Evolutionary conservation across 2,888 invertebrate genomes (phyloP).

Genomic region (Drosophila buzzatii): DNA sequence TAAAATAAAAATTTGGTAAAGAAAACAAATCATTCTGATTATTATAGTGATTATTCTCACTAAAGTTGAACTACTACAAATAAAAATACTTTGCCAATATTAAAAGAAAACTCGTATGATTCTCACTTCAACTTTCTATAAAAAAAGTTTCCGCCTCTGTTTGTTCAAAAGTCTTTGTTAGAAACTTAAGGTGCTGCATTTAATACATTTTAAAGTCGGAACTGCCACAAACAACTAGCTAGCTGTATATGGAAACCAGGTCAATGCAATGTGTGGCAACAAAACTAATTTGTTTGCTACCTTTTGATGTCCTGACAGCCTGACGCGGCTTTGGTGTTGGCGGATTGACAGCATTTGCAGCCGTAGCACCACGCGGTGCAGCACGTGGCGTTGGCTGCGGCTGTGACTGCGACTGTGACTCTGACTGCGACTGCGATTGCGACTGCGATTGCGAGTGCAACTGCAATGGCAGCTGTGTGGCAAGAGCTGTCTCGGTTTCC

Average conservation of each 20-base stretch:
- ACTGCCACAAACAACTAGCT: neutral
- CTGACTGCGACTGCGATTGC: slow-evolving; percentile 11
- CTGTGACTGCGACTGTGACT: slow-evolving; percentile 69
- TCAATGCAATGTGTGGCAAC: slow-evolving; percentile 46
- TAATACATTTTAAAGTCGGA: slow-evolving; percentile 7
- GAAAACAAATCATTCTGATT: neutral
- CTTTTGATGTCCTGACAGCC: slow-evolving; percentile 71
- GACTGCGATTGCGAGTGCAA: slow-evolving; percentile 14
- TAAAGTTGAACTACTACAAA: no score
- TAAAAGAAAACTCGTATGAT: neutral
- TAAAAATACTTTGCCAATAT: neutral
- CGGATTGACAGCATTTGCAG: slow-evolving; percentile 55
- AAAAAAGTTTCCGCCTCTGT: neutral
- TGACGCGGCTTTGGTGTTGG: slow-evolving; percentile 85
- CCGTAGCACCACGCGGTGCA: slow-evolving; percentile 81
- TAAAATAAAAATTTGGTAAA: neutral
- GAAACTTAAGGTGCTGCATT: slow-evolving; percentile 19
- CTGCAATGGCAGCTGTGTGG: slow-evolving; percentile 21
- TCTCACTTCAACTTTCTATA: neutral
- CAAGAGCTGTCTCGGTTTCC: slow-evolving; percentile 38
- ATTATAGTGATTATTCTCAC: no score
- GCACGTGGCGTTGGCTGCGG: slow-evolving; percentile 83
- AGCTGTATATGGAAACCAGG: slow-evolving; percentile 56
- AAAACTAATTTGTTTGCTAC: slow-evolving; percentile 46
- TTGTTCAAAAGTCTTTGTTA: neutral